Percentiles rank a stretch among this genome's conserved stretches.
These are phyloP conservation scores for Xanthorhoe spadicearia DNA, from an alignment of 2,888 invertebrate species.

Conservation along the genomic window DNA sequence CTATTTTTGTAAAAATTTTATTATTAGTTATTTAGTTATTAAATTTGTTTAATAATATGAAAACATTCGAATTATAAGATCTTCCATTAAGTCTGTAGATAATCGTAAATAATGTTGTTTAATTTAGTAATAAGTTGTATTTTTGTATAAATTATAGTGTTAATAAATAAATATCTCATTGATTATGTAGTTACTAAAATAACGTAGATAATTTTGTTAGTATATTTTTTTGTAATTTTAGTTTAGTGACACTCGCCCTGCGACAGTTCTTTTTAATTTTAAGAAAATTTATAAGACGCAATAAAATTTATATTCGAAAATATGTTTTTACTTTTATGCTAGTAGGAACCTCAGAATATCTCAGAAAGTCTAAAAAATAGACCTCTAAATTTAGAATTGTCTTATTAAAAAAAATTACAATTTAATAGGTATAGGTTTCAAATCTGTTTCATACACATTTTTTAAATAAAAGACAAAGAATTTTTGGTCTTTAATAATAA, in stretches of 20 bases:
- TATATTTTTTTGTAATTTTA: slow-evolving; percentile 67
- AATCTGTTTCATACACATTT: too few relatives aligned
- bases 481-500: too few relatives aligned
- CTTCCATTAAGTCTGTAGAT: slow-evolving; percentile 81
- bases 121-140: slow-evolving; percentile 53
- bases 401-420: too few relatives aligned
- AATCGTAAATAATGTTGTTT: slow-evolving; percentile 64
- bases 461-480: too few relatives aligned
- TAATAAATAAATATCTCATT: slow-evolving; percentile 75
- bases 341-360: neutral
- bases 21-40: slow-evolving; percentile 52
- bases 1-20: slow-evolving; percentile 80
- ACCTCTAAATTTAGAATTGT: too few relatives aligned
- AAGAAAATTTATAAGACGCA: slow-evolving; percentile 82
- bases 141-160: slow-evolving; percentile 78
- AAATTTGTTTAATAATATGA: slow-evolving; percentile 57
- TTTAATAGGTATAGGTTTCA: too few relatives aligned
- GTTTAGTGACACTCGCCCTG: slow-evolving; percentile 72
- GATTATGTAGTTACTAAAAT: slow-evolving; percentile 63
- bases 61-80: slow-evolving; percentile 60
- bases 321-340: slow-evolving; percentile 43
- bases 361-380: too few relatives aligned
- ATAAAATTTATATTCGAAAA: slow-evolving; percentile 80
- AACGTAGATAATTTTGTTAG: slow-evolving; percentile 62
- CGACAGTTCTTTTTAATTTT: slow-evolving; percentile 79